A percentile compares a stretch with the other conserved stretches of the same genome.
phyloP scores from a whole-genome alignment of 2,888 invertebrate species.

The Drosophila nr. perissopoda region DNA sequence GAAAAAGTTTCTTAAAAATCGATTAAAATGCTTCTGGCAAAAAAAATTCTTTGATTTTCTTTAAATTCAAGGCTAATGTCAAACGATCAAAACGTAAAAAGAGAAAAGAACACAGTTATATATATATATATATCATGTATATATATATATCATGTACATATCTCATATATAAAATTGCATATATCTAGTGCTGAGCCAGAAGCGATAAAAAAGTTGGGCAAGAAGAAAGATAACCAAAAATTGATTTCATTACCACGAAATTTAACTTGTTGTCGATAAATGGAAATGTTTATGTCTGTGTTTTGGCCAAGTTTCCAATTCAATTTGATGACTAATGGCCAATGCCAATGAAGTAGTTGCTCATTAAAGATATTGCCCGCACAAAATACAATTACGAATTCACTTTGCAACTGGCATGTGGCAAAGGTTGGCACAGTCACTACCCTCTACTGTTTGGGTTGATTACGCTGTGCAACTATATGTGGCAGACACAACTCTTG shows the following conservation, averaged over 20 bases:
- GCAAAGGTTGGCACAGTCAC: not conserved
- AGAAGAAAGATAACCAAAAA: slow-evolving; percentile 41
- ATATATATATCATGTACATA: not conserved
- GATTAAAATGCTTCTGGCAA: slow-evolving; percentile 4
- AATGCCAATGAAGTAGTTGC: not conserved
- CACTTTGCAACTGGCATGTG: not conserved
- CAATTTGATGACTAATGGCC: slow-evolving; percentile 16
- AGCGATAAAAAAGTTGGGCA: not conserved
- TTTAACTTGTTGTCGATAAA: slow-evolving; percentile 7
- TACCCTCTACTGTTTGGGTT: not conserved
- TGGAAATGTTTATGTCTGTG: slow-evolving; percentile 4
- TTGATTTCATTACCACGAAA: slow-evolving; percentile 47
- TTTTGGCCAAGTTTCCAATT: slow-evolving; percentile 25
- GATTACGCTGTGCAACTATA: not conserved
- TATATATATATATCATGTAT: not conserved
- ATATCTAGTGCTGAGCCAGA: not conserved
- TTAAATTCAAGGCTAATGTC: slow-evolving; percentile 1
- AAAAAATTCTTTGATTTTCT: not conserved
- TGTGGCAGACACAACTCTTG: not conserved
- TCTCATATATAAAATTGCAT: not conserved
- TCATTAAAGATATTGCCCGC: slow-evolving; percentile 3
- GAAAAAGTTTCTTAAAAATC: slow-evolving; percentile 11
- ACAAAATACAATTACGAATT: not conserved
- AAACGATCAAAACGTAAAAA: slow-evolving; percentile 5
- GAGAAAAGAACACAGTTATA: not conserved